These are phyloP conservation scores for Lasioglossum villosulum DNA, from an alignment of 2,888 invertebrate species.

Conservation along the genomic window DNA sequence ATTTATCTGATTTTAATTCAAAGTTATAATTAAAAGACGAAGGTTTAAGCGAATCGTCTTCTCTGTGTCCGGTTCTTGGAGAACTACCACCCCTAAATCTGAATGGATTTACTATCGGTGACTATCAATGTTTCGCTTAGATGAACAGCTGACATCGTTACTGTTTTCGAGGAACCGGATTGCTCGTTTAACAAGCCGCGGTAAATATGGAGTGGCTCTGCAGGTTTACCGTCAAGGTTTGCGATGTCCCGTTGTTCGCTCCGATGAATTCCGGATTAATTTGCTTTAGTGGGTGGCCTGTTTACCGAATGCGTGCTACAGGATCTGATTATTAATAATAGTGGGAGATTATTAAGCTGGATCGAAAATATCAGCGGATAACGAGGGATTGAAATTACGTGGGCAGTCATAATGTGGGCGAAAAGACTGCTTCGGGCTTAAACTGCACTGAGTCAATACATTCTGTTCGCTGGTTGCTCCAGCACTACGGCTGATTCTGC, in stretches of 20 bases:
- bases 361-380: not conserved
- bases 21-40: too few relatives aligned
- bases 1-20: too few relatives aligned
- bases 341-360: not conserved
- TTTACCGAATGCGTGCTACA: not conserved
- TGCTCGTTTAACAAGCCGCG: constrained; percentile 16
- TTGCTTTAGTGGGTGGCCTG: not conserved
- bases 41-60: too few relatives aligned
- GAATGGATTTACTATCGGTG: not conserved
- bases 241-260: constrained; percentile 16
- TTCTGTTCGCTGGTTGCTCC: not conserved
- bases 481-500: not conserved
- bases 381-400: not conserved
- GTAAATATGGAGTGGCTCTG: not conserved
- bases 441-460: not conserved
- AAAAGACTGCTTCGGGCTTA: not conserved
- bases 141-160: not conserved
- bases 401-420: not conserved
- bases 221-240: not conserved
- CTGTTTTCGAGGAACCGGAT: constrained; percentile 12
- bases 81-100: not conserved
- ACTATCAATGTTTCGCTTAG: not conserved
- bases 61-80: not conserved
- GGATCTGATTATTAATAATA: not conserved
- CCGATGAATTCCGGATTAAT: constrained; percentile 11